Evolutionary conservation across 2,797 vertebrate genomes (phyloP).

Genomic region (Botia almorhae): DNA sequence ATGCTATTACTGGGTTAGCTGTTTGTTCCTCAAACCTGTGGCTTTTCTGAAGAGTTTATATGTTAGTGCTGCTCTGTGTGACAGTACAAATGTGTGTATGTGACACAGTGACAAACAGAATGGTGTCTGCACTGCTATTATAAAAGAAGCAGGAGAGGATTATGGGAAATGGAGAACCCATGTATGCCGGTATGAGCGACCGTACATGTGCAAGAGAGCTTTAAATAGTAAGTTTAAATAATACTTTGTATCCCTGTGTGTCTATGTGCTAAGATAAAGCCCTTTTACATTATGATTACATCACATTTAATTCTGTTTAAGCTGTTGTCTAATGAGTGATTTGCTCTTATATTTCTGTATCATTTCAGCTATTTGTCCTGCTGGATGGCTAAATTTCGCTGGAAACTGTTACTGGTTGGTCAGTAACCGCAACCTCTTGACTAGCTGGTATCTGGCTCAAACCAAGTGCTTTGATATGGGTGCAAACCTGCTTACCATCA

Average conservation of each 20-base stretch:
- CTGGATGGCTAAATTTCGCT: constrained; percentile 77
- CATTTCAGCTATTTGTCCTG: constrained; percentile 75
- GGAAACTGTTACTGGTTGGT: constrained; percentile 82
- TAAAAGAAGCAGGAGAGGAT: constrained; percentile 66
- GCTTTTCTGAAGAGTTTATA: neutral
- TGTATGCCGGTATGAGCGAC: constrained; percentile 74
- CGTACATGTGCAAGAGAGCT: constrained; percentile 80
- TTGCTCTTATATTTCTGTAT: neutral
- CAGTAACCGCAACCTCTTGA: constrained; percentile 75
- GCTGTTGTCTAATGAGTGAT: neutral
- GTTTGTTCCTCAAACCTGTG: too few species aligned
- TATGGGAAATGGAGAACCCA: constrained; percentile 77
- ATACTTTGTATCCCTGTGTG: neutral
- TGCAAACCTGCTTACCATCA: constrained; percentile 74
- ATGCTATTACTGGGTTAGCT: neutral
- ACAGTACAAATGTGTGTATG: neutral
- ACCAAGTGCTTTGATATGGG: constrained; percentile 66
- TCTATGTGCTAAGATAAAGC: neutral
- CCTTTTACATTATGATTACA: neutral
- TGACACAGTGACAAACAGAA: constrained; percentile 68
- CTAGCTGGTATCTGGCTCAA: constrained; percentile 78
- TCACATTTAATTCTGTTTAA: neutral
- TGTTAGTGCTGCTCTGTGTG: neutral
- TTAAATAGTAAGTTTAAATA: constrained; percentile 75
- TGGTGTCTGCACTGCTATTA: constrained; percentile 71